phyloP scores from a whole-genome alignment of 2,113 vertebrate species.

The Cariama cristata region DNA sequence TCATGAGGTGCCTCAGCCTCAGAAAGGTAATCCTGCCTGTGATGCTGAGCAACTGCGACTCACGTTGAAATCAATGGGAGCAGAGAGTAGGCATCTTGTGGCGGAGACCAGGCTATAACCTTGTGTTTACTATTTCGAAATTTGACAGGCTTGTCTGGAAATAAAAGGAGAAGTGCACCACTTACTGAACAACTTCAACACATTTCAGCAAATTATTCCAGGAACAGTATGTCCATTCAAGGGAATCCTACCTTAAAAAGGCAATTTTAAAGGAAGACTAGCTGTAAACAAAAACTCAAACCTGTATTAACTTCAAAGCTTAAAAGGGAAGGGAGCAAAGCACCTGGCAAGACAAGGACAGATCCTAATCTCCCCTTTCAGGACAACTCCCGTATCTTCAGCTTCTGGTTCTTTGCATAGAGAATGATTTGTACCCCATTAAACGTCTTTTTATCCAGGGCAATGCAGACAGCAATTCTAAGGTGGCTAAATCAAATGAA shows the following conservation, averaged over 20 bases:
- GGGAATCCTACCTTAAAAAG: not conserved
- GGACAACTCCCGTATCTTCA: not conserved
- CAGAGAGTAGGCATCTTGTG: not conserved
- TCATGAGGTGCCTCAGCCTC: not conserved
- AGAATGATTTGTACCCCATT: not conserved
- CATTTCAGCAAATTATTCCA: not conserved
- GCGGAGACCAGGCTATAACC: not conserved
- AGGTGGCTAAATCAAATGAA: not conserved
- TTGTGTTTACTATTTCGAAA: not conserved
- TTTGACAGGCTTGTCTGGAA: not conserved
- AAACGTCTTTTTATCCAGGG: not conserved
- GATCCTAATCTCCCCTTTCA: constrained; percentile 13
- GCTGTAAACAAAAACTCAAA: not conserved
- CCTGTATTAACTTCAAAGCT: not conserved
- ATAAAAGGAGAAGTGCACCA: not conserved
- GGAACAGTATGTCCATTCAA: not conserved
- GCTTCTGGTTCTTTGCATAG: not conserved
- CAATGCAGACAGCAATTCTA: not conserved
- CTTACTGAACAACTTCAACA: not conserved
- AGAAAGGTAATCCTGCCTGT: not conserved
- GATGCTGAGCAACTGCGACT: not conserved
- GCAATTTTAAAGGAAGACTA: not conserved
- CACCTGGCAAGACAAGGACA: not conserved
- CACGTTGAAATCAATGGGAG: not conserved
- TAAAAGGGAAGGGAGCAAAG: not conserved